Conservation (phyloP, 2,113 vertebrate genomes). For the Myanophis thanlyinensis region DNA sequence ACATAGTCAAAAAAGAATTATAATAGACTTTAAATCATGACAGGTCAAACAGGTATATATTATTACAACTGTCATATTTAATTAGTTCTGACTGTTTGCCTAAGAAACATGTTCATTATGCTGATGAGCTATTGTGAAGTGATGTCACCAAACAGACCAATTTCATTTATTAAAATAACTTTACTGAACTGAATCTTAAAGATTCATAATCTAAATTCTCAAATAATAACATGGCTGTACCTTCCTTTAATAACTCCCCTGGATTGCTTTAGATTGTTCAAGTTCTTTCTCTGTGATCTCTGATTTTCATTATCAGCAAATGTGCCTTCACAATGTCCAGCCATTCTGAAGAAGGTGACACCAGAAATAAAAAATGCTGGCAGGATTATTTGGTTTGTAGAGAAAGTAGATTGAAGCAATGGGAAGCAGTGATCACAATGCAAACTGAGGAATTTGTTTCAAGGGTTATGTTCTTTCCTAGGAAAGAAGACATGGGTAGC, state of each 20-base stretch:
- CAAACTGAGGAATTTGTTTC: neutral
- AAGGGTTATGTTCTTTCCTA: neutral
- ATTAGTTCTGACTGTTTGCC: neutral
- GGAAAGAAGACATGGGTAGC: neutral
- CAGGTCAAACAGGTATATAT: neutral
- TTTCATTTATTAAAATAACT: conserved; percentile 3
- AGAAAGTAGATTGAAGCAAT: neutral
- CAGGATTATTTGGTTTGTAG: neutral
- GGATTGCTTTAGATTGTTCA: neutral
- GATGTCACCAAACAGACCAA: neutral
- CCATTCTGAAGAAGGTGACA: neutral
- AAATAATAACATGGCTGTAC: neutral
- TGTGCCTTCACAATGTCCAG: neutral
- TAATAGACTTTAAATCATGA: neutral
- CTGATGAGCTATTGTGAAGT: neutral
- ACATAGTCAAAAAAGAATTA: neutral
- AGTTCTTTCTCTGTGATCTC: neutral
- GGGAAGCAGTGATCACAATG: neutral
- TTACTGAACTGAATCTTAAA: neutral
- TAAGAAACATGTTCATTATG: neutral
- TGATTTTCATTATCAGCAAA: neutral
- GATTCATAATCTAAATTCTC: neutral
- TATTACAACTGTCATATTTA: neutral
- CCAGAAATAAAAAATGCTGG: neutral
- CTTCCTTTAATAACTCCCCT: neutral